Conservation (phyloP, 2,797 vertebrate species). For the Podarcis siculus region DNA sequence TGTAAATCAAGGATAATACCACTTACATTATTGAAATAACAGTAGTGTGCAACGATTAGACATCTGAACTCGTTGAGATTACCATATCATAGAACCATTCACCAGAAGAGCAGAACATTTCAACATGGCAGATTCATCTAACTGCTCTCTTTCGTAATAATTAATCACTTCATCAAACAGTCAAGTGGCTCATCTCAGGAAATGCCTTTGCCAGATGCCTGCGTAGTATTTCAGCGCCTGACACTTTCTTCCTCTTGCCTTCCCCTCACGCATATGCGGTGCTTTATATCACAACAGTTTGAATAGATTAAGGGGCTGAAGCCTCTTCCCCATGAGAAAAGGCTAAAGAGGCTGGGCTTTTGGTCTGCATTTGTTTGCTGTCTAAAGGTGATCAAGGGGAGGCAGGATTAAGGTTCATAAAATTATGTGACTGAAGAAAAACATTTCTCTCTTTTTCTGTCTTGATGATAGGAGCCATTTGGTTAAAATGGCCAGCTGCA, state of each 20-base stretch:
- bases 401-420: not conserved
- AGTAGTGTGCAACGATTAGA: constrained; percentile 27
- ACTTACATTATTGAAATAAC: constrained; percentile 22
- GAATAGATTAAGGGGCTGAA: not conserved
- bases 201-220: constrained; percentile 29
- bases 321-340: constrained; percentile 6
- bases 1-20: constrained; percentile 33
- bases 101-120: constrained; percentile 31
- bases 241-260: not conserved
- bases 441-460: not conserved
- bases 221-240: not conserved
- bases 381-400: not conserved
- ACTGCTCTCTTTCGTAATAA: constrained; percentile 38
- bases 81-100: constrained; percentile 21
- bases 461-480: not conserved
- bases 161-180: constrained; percentile 40
- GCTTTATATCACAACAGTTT: constrained; percentile 11
- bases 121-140: constrained; percentile 37
- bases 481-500: not conserved
- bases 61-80: constrained; percentile 28
- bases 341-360: not conserved
- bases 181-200: constrained; percentile 22
- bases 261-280: not conserved
- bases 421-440: not conserved
- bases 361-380: not conserved